Conservation (phyloP, 2,797 vertebrate genomes). For the Nannoperca australis region DNA sequence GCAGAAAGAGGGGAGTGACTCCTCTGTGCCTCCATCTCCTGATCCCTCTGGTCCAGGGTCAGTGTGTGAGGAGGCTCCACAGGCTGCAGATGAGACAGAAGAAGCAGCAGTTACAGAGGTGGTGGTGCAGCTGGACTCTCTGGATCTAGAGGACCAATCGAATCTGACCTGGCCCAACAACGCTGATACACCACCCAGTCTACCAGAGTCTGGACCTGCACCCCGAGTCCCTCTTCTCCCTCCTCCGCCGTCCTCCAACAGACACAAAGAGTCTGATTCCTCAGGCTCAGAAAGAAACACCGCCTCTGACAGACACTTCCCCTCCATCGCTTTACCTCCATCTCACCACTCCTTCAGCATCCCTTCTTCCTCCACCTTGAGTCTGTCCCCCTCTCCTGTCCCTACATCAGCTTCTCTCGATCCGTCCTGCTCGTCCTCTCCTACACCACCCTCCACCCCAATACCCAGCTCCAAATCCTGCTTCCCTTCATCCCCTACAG, state of each 20-base stretch:
- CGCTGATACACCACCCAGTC: conserved; percentile 11
- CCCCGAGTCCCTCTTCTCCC: conserved; percentile 49
- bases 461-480: conserved; percentile 8
- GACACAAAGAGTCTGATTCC: conserved; percentile 70
- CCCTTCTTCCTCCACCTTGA: conserved; percentile 33
- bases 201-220: conserved; percentile 24
- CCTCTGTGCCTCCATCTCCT: conserved; percentile 38
- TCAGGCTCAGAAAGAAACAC: conserved; percentile 73
- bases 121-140: conserved; percentile 87
- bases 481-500: conserved; percentile 45
- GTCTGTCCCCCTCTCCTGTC: conserved; percentile 29
- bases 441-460: conserved; percentile 39
- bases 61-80: conserved; percentile 36
- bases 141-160: conserved; percentile 82
- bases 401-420: neutral
- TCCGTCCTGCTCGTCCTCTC: conserved; percentile 30
- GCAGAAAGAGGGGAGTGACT: conserved; percentile 46
- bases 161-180: conserved; percentile 1
- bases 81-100: conserved; percentile 23
- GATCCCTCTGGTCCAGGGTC: conserved; percentile 30
- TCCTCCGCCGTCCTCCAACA: conserved; percentile 54
- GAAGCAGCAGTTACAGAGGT: conserved; percentile 74
- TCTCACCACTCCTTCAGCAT: conserved; percentile 19
- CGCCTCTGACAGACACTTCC: conserved; percentile 40
- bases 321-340: conserved; percentile 46